These are phyloP conservation scores for Tachypleus tridentatus DNA, from an alignment of 1,140 invertebrate species.

Conservation along the genomic window DNA sequence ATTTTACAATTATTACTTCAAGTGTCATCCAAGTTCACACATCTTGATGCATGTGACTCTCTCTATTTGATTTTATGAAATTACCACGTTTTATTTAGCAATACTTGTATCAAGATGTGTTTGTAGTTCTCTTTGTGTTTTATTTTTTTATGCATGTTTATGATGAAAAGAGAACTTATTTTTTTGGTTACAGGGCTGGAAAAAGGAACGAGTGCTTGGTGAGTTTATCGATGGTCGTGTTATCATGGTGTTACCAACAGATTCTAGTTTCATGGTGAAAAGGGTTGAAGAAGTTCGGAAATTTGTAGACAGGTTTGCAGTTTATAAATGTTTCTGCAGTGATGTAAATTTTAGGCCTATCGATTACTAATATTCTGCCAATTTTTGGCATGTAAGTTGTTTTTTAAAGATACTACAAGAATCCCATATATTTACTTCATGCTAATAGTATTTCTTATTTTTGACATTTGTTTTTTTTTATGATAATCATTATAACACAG, in stretches of 20 bases:
- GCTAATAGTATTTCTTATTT: no score
- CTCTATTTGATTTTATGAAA: constrained; percentile 26
- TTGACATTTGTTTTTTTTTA: no score
- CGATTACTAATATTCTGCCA: no score
- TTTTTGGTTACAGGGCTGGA: constrained; percentile 51
- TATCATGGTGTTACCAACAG: constrained; percentile 47
- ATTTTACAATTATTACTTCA: no score
- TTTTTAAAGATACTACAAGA: no score
- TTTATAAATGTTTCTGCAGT: no score
- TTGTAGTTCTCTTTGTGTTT: constrained; percentile 1
- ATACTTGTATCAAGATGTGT: background rate
- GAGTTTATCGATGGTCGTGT: constrained; percentile 38
- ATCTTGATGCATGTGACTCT: constrained; percentile 6
- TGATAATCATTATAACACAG: no score
- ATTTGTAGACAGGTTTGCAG: constrained; percentile 49
- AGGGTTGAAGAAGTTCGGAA: constrained; percentile 53
- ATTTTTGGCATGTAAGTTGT: no score
- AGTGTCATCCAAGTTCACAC: no score
- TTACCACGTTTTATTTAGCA: constrained; percentile 6
- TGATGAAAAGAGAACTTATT: no score
- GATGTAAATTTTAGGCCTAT: no score
- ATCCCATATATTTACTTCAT: no score
- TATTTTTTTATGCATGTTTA: constrained; percentile 18
- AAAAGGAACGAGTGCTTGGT: constrained; percentile 53
- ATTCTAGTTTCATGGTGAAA: constrained; percentile 48